These are phyloP conservation scores for Agapornis canus DNA, from an alignment of 2,797 vertebrate genomes.

Conservation along the genomic window DNA sequence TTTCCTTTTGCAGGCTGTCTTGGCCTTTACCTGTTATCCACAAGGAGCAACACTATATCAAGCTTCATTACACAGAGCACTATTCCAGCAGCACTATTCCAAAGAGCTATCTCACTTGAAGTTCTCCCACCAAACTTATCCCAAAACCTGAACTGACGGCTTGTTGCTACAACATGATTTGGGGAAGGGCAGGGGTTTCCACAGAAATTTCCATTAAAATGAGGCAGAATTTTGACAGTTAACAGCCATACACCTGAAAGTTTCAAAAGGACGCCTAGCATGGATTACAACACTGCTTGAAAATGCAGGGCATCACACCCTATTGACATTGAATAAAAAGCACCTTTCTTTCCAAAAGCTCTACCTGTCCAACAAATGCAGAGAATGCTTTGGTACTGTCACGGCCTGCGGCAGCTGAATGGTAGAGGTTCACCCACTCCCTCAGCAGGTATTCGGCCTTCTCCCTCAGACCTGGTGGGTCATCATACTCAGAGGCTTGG, in stretches of 20 bases:
- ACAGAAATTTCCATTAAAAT: background rate
- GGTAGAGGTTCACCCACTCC: constrained; percentile 99
- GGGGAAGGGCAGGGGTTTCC: background rate
- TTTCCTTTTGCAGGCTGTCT: background rate
- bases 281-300: constrained; percentile 68
- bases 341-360: constrained; percentile 82
- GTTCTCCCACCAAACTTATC: background rate
- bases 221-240: background rate
- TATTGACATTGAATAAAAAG: constrained; percentile 83
- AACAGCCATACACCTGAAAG: background rate
- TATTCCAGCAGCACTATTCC: background rate
- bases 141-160: background rate
- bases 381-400: constrained; percentile 99
- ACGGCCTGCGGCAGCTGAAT: constrained; percentile 96
- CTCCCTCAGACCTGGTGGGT: constrained; percentile 96
- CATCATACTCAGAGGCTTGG: constrained; percentile 97
- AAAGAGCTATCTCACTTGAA: background rate
- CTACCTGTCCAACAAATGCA: constrained; percentile 98
- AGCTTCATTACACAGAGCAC: background rate
- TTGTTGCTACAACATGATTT: background rate
- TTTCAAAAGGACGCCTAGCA: constrained; percentile 28
- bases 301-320: constrained; percentile 73
- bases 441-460: constrained; percentile 98
- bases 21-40: background rate
- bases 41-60: background rate